phyloP scores from a whole-genome alignment of 2,888 invertebrate genomes.

The Spodoptera exigua region DNA sequence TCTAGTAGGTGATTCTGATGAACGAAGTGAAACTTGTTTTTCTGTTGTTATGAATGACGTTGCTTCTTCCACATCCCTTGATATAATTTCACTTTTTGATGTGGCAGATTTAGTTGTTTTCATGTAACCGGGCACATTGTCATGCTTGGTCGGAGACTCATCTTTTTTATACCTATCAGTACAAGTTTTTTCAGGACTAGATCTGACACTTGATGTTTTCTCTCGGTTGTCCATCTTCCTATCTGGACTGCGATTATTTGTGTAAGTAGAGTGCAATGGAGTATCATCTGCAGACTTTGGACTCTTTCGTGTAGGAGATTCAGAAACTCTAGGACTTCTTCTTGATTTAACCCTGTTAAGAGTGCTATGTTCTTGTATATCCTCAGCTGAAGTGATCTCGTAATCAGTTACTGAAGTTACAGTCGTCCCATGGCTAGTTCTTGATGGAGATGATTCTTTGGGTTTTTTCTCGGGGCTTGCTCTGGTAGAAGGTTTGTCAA shows the following conservation, averaged over 20 bases:
- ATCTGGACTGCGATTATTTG: conserved; percentile 18
- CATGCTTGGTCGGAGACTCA: conserved; percentile 32
- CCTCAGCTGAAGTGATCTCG: conserved; percentile 35
- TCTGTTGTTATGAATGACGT: conserved; percentile 18
- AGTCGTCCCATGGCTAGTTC: conserved; percentile 31
- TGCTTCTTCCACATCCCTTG: conserved; percentile 26
- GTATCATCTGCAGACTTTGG: conserved; percentile 22
- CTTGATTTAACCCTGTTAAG: conserved; percentile 22
- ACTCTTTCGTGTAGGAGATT: conserved; percentile 31
- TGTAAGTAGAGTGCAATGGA: not conserved
- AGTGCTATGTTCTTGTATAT: conserved; percentile 23
- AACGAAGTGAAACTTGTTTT: conserved; percentile 8
- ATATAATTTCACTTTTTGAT: conserved; percentile 33
- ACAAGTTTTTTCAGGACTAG: conserved; percentile 23
- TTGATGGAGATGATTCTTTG: conserved; percentile 31
- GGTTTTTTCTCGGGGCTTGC: conserved; percentile 22
- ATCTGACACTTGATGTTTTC: conserved; percentile 18
- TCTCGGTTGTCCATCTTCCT: conserved; percentile 6
- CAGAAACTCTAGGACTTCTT: conserved; percentile 17
- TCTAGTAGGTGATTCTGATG: conserved; percentile 22
- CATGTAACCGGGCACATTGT: conserved; percentile 33
- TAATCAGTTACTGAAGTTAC: conserved; percentile 46
- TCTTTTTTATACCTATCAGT: conserved; percentile 22
- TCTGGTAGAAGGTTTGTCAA: conserved; percentile 4
- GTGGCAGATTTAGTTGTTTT: conserved; percentile 26